Evolutionary conservation across 2,888 invertebrate species (phyloP), one percentile per base, ranked within the genome.

Genomic region (Electrophaes corylata): DNA sequence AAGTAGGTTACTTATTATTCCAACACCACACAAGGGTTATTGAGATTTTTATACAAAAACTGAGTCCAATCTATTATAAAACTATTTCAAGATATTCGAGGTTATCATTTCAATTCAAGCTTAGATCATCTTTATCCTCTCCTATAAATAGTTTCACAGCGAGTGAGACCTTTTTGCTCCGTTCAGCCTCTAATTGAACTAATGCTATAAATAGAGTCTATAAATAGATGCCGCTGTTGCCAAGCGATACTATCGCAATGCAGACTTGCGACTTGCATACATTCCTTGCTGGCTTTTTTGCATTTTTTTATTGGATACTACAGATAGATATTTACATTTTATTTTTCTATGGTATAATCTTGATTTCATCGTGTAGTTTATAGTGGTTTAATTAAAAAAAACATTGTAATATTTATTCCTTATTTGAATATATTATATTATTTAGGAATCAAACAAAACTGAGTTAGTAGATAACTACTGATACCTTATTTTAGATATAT

Each of bases 111-210:
- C 31, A 14, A 29, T 11, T 18, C 0, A 33, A 43, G 20, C 50
- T 43, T 16, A 16, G 35, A 20, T 45, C 26, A 37, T 35, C 35
- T 35, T 10, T 41, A 19, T 35, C 26, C 19, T 23, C 4, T 33
- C 31, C 40, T 57, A 45, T 33, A 35, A 46, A 57, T 57, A 56
- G 39, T 44, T 2, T 0, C 35, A 26, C 43, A 40, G 23, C 23
- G n/a, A 37, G 43, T 45, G 16, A 44, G 44, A 48, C 31, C 50
- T 53, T 43, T 47, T 54, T 59, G 47, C 56, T 35, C 10, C 62
- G 75, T 78, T 78, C 78, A 75, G 72, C 76, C 72, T 70, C 71
- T 84, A 86, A 87, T 85, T 87, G 83, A 83, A 35, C 78, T 73
- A 75, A 77, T 80, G 74, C 74, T 83, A 84, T 79, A 83, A 85